Evolutionary conservation across 1,140 invertebrate genomes (phyloP).

Genomic region (Paraescarpia echinospica): DNA sequence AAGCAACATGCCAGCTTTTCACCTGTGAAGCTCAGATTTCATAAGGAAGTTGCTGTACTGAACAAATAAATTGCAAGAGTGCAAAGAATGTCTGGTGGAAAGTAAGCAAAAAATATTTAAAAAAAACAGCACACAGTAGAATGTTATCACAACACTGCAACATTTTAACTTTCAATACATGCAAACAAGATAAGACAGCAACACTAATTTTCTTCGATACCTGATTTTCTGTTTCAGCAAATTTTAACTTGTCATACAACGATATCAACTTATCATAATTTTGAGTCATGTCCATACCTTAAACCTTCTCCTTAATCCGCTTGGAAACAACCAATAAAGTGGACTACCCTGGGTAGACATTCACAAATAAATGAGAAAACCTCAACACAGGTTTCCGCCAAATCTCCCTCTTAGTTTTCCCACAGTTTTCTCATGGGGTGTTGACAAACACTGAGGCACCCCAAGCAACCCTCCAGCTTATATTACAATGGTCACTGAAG

Average conservation of each 20-base stretch:
- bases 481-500: not conserved
- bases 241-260: not conserved
- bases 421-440: not conserved
- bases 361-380: not conserved
- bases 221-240: not conserved
- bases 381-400: not conserved
- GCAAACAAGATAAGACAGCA: not conserved
- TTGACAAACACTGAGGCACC: not conserved
- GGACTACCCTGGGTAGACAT: not conserved
- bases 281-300: not conserved
- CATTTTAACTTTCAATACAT: not conserved
- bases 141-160: not conserved
- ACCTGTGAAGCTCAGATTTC: not conserved
- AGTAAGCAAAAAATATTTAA: not conserved
- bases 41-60: not conserved
- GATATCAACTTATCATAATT: not conserved
- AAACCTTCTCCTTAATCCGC: not conserved
- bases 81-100: not conserved
- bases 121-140: not conserved
- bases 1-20: not conserved
- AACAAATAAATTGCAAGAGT: not conserved
- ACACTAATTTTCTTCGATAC: not conserved
- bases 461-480: not conserved
- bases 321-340: not conserved
- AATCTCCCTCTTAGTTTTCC: not conserved